Conservation (phyloP, 92 coral and sea anemone genomes). For the Anthopleura xanthogrammica region DNA sequence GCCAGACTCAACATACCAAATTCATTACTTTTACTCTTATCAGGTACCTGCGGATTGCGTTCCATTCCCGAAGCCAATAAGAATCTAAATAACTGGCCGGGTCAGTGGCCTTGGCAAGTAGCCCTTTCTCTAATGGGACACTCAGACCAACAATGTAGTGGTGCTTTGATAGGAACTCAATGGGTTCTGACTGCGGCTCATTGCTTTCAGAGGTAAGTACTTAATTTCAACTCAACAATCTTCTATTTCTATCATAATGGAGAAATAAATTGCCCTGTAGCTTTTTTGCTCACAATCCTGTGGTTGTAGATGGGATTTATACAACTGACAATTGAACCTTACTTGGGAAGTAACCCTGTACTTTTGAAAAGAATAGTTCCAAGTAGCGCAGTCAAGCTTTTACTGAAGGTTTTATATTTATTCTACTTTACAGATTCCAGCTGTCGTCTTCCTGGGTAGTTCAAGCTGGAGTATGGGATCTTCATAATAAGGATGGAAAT, state of each 20-base stretch:
- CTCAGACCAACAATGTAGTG: slow-evolving; percentile 71
- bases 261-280: too few relatives aligned
- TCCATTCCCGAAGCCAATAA: background rate
- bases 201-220: slow-evolving; percentile 72
- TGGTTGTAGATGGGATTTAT: too few relatives aligned
- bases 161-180: slow-evolving; percentile 70
- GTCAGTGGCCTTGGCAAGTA: slow-evolving; percentile 95
- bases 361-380: too few relatives aligned
- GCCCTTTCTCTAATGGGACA: slow-evolving; percentile 66
- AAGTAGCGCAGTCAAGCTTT: background rate
- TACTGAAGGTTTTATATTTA: background rate
- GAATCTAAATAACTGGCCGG: slow-evolving; percentile 42
- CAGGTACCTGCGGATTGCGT: slow-evolving; percentile 54
- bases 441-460: slow-evolving; percentile 62
- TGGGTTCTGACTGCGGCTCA: slow-evolving; percentile 90
- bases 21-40: background rate
- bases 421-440: slow-evolving; percentile 50
- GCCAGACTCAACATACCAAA: background rate
- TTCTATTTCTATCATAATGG: too few relatives aligned
- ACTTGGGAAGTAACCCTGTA: background rate
- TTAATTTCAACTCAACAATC: too few relatives aligned
- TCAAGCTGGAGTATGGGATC: slow-evolving; percentile 73
- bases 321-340: too few relatives aligned
- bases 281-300: too few relatives aligned
- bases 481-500: slow-evolving; percentile 42